phyloP scores from a whole-genome alignment of 2,797 vertebrate species.

The Sus cebifrons region DNA sequence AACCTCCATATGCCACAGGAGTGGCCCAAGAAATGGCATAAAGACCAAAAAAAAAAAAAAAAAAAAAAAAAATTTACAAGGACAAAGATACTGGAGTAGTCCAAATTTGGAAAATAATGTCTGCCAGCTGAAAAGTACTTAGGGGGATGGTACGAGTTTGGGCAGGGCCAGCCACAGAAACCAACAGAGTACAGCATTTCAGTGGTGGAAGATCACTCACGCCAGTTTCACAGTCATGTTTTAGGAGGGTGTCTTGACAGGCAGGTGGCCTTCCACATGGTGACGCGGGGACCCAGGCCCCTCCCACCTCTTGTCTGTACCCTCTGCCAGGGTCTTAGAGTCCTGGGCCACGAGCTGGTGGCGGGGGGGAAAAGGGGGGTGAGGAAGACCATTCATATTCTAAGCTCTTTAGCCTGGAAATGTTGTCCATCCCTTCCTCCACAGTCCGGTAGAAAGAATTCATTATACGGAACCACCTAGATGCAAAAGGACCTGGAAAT shows the following conservation, averaged over 20 bases:
- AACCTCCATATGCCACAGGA: too few relatives aligned
- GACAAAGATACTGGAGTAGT: background rate
- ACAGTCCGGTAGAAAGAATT: background rate
- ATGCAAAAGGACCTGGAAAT: background rate
- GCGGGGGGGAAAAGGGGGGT: background rate
- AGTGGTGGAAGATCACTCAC: fast-evolving
- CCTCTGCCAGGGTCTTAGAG: background rate
- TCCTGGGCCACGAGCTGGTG: background rate
- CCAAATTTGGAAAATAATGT: background rate
- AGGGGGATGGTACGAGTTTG: too few relatives aligned
- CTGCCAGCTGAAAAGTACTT: background rate
- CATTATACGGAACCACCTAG: too few relatives aligned
- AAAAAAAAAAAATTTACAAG: background rate
- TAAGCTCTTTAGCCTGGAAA: background rate
- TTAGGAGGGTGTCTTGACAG: background rate
- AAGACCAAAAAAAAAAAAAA: too few relatives aligned
- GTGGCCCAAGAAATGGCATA: too few relatives aligned
- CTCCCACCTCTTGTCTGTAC: background rate
- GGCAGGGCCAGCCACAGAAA: background rate
- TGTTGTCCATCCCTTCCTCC: background rate
- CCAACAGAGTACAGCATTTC: background rate
- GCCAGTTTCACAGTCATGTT: background rate
- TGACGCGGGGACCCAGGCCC: background rate
- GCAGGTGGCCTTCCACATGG: background rate
- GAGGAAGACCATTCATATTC: background rate